These are phyloP conservation scores for Hyperoplus immaculatus DNA, from an alignment of 2,797 vertebrate species.

Conservation along the genomic window DNA sequence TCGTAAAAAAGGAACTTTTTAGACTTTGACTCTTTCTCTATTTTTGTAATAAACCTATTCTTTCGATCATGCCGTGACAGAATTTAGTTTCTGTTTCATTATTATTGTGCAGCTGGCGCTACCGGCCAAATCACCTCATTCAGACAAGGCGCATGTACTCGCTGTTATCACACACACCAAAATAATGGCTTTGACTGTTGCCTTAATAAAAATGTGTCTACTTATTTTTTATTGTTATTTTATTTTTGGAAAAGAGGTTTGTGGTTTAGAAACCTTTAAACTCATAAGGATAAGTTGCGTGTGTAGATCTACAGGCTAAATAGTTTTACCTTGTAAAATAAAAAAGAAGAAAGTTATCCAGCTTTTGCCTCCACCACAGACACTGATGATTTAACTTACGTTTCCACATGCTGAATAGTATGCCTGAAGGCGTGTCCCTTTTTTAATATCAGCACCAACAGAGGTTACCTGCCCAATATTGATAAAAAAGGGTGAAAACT, in stretches of 20 bases:
- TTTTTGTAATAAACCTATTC: slow-evolving; percentile 26
- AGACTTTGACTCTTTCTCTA: neutral
- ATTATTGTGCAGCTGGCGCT: neutral
- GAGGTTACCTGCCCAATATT: neutral
- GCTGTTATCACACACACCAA: neutral
- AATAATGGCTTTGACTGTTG: slow-evolving; percentile 26
- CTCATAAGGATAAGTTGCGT: neutral
- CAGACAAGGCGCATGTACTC: slow-evolving; percentile 1
- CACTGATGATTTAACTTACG: neutral
- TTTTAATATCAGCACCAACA: neutral
- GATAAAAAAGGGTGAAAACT: neutral
- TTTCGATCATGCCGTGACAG: slow-evolving; percentile 10
- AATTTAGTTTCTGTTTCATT: neutral
- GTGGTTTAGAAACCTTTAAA: neutral
- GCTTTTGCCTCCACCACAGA: neutral
- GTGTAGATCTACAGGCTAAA: neutral
- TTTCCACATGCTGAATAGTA: neutral
- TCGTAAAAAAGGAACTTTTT: neutral
- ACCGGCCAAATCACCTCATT: slow-evolving; percentile 2
- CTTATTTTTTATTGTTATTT: neutral
- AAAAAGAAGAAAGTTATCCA: no score
- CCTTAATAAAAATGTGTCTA: slow-evolving; percentile 1
- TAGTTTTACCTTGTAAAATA: no score
- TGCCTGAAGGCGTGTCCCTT: neutral
- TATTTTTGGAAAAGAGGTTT: neutral